Conservation (phyloP, 2,797 vertebrate genomes). For the Eutrigla gurnardus region DNA sequence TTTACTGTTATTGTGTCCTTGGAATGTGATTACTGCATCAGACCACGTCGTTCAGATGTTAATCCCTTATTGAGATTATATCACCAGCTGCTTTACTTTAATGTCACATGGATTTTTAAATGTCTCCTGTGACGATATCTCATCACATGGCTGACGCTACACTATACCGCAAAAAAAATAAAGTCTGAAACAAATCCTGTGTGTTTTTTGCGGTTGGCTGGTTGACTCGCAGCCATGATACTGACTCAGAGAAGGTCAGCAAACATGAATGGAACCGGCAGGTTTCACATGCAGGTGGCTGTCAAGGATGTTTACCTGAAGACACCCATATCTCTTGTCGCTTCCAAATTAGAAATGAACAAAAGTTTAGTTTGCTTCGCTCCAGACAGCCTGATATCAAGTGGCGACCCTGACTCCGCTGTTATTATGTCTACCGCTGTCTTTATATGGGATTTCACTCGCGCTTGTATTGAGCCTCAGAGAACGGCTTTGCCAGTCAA, state of each 20-base stretch:
- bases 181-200: constrained; percentile 40
- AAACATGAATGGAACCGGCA: constrained; percentile 65
- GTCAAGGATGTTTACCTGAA: constrained; percentile 78
- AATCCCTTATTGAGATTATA: no score
- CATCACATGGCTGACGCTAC: not conserved
- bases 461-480: constrained; percentile 47
- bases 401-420: constrained; percentile 53
- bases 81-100: constrained; percentile 1
- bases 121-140: constrained; percentile 1
- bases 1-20: not conserved
- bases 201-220: constrained; percentile 53
- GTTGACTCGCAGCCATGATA: constrained; percentile 46
- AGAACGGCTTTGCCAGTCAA: constrained; percentile 37
- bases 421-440: constrained; percentile 68
- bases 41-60: no score
- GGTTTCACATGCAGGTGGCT: constrained; percentile 78
- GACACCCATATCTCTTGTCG: constrained; percentile 55
- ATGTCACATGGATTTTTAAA: not conserved
- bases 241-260: constrained; percentile 74
- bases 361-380: constrained; percentile 73
- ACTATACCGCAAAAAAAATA: not conserved
- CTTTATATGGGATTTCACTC: constrained; percentile 63
- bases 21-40: not conserved
- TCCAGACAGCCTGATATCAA: constrained; percentile 60
- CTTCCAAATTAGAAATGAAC: constrained; percentile 76